Percentiles rank a stretch among this genome's conserved stretches.
These are phyloP conservation scores for Harpagoxenus sublaevis DNA, from an alignment of 2,888 invertebrate species.

Conservation along the genomic window DNA sequence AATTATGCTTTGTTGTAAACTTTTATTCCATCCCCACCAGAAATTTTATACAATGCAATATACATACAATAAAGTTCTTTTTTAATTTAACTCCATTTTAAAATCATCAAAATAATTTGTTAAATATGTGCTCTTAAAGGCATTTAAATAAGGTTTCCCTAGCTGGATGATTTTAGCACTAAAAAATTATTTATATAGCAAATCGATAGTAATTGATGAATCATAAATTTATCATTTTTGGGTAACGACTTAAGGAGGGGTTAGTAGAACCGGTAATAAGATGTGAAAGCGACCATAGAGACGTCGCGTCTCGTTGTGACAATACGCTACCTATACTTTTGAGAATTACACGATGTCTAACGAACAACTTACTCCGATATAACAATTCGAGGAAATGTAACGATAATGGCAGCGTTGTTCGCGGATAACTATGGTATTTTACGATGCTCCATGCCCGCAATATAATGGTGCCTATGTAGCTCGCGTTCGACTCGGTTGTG, in stretches of 20 bases:
- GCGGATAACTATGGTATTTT: constrained; percentile 59
- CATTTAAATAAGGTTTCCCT: neutral
- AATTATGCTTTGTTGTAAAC: neutral
- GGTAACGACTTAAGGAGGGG: neutral
- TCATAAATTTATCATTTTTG: neutral
- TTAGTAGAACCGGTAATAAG: neutral
- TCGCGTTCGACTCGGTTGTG: constrained; percentile 41
- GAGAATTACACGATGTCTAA: neutral
- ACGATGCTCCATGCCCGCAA: constrained; percentile 52
- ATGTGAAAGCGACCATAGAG: neutral
- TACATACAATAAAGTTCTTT: too few species aligned
- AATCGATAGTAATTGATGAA: neutral
- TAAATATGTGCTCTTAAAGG: neutral
- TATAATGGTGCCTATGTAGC: constrained; percentile 63
- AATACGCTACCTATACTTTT: neutral
- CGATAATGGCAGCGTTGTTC: constrained; percentile 26
- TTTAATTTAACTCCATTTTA: too few species aligned
- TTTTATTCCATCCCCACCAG: neutral
- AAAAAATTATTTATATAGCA: neutral
- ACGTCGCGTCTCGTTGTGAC: neutral
- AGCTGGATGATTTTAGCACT: neutral
- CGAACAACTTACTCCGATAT: neutral
- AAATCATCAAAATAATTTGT: neutral
- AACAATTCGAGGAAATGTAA: constrained; percentile 37
- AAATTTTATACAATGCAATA: neutral